phyloP scores from a whole-genome alignment of 2,113 vertebrate species.

The Istiophorus platypterus region DNA sequence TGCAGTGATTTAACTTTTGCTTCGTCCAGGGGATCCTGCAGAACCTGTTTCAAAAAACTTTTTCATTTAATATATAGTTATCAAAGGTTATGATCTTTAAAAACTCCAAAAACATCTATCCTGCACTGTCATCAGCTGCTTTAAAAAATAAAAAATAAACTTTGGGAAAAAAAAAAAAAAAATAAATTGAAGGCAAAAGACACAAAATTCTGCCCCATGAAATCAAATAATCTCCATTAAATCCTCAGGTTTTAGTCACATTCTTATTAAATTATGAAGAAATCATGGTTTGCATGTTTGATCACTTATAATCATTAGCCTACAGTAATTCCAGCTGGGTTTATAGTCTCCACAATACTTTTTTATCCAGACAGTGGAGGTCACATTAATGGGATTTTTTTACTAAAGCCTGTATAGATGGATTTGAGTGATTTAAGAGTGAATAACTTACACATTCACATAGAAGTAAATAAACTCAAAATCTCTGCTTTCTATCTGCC shows the following conservation, averaged over 20 bases:
- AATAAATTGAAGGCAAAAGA: background rate
- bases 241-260: background rate
- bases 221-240: background rate
- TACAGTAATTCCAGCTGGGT: background rate
- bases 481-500: background rate
- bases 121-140: background rate
- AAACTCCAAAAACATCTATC: background rate
- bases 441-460: background rate
- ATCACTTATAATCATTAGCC: too few relatives aligned
- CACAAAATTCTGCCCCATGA: background rate
- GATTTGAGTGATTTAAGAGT: background rate
- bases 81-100: background rate
- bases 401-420: background rate
- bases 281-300: too few relatives aligned
- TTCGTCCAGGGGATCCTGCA: too few relatives aligned
- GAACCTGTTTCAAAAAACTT: too few relatives aligned
- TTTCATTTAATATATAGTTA: too few relatives aligned
- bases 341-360: background rate
- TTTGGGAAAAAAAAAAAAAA: background rate
- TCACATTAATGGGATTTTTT: background rate
- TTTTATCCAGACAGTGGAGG: background rate
- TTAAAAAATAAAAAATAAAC: background rate
- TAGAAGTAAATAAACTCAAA: background rate
- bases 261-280: background rate
- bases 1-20: too few relatives aligned